Base-by-base conservation (phyloP, 2,888 invertebrate species). In the Spilosoma lubricipeda region DNA sequence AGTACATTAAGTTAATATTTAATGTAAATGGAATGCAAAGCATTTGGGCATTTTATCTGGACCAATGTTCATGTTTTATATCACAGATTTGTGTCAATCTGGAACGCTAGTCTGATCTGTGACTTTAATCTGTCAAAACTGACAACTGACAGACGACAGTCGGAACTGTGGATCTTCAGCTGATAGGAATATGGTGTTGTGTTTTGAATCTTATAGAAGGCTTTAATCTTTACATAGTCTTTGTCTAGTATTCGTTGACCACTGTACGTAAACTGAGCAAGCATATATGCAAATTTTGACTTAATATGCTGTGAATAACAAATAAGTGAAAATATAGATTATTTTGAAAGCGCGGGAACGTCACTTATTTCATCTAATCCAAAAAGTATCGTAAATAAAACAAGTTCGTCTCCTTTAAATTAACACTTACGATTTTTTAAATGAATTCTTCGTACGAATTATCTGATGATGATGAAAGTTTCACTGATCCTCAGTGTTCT, bases 401-500 rank as follows among this genome's bases (percentile, higher is more conserved):
- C n/a, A 23, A 52, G 52, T 56, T 56, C 3, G n/a, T n/a, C 23
- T 56, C n/a, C 9, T 63, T 68, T 30, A 4, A 15, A 9, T 42
- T 23, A 9, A 64, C 20, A 30, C 3, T 5, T 30, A 23, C 15
- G 20, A 20, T 20, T 23, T 27, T 39, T 9, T 42, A 59, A 72
- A 72, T 72, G 72, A 63, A 45, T 59, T 30, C 42, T 20, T 13
- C 72, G 52, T 68, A 68, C 52, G 89, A 88, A 73, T 86, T 93
- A 83, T 90, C 93, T 9, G 93, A 93, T 66, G 93, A 93, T 77
- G 92, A 92, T 27, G 90, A 91, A 67, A 90, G 89, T 82, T 88
- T 90, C 30, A 73, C 30, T 70, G 85, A 81, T 11, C 78, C 79
- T 72, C 75, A 78, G 30, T 76, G 75, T 66, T 52, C 79, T 64